These are phyloP conservation scores for Acanthiza pusilla DNA, from an alignment of 2,797 vertebrate genomes.

Conservation along the genomic window DNA sequence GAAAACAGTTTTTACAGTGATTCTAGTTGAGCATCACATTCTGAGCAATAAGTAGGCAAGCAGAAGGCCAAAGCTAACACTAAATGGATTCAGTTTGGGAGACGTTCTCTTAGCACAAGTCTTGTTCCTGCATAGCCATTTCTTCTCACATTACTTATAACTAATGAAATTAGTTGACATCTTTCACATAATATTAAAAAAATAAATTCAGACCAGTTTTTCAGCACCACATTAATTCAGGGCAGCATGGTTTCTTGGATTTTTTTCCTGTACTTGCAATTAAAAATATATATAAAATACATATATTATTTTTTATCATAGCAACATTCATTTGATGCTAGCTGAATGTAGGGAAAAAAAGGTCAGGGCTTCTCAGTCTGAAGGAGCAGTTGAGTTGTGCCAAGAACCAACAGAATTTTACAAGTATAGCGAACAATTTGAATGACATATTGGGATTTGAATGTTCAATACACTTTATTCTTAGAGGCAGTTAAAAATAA, in stretches of 20 bases:
- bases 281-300: neutral
- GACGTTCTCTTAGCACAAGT: neutral
- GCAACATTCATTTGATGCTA: neutral
- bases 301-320: neutral
- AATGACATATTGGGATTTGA: neutral
- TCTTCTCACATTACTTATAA: neutral
- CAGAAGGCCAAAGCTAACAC: neutral
- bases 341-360: neutral
- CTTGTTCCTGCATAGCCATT: neutral
- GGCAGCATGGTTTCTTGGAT: neutral
- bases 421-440: neutral
- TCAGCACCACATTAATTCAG: neutral
- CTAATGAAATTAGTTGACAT: neutral
- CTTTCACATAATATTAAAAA: neutral
- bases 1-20: neutral
- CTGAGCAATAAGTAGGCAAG: neutral
- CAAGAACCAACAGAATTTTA: neutral
- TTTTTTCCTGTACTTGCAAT: neutral
- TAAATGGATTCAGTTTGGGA: neutral
- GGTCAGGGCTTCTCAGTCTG: neutral
- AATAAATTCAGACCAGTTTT: neutral
- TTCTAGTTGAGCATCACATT: neutral
- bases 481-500: neutral
- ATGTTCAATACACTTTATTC: neutral
- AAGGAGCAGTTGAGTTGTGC: neutral